These are phyloP conservation scores for Dipodomys ordii DNA, from an alignment of 2,113 vertebrate species.

Conservation along the genomic window DNA sequence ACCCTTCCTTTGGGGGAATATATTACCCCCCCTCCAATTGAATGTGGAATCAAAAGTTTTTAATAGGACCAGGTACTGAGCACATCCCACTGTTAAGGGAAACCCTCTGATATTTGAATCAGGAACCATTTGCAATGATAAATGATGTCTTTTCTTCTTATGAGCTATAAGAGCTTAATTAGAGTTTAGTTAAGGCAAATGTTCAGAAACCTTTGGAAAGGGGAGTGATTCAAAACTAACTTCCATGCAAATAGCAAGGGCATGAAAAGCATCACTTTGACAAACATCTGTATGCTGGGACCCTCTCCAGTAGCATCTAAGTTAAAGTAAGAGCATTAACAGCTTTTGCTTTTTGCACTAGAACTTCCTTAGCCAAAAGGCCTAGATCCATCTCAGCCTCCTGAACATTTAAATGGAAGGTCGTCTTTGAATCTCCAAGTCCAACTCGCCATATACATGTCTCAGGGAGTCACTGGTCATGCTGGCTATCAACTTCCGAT, in stretches of 20 bases:
- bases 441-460: conserved; percentile 92
- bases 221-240: conserved; percentile 66
- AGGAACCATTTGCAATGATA: conserved; percentile 67
- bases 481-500: conserved; percentile 91
- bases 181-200: conserved; percentile 84
- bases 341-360: not conserved
- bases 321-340: conserved; percentile 61
- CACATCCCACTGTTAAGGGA: conserved; percentile 44
- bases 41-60: conserved; percentile 49
- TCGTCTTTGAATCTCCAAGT: conserved; percentile 82
- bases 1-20: not conserved
- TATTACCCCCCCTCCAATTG: not conserved
- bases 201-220: conserved; percentile 77
- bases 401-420: conserved; percentile 52
- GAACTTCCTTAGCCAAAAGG: conserved; percentile 14
- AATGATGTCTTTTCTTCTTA: conserved; percentile 69
- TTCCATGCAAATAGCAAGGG: not conserved
- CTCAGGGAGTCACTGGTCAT: conserved; percentile 92
- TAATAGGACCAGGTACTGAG: conserved; percentile 39
- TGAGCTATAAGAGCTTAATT: conserved; percentile 73
- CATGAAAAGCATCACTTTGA: not conserved
- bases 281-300: not conserved
- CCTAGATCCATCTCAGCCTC: not conserved
- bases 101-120: conserved; percentile 65
- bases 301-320: not conserved